Base-by-base conservation (phyloP, 1,140 invertebrate species). In the Musca vetustissima region DNA sequence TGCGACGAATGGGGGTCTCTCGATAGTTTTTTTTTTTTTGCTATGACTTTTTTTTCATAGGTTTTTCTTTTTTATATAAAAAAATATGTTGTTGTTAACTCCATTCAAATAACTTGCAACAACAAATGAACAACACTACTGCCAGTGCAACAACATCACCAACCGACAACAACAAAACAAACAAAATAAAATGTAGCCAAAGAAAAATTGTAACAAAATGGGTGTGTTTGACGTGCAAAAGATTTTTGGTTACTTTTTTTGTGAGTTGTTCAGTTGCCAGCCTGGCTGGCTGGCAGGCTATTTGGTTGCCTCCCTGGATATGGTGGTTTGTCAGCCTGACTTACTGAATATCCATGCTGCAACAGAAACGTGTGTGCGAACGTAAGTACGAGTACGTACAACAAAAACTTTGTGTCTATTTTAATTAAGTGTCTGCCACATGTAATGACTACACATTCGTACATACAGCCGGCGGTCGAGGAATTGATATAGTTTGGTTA, bases 361-460 rank as follows among this genome's bases (percentile, higher is more conserved):
- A 61, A n/a, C n/a, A n/a, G n/a, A 11, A 43, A 61, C 57, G 57
- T 61, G 57, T 61, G 36, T 43, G 2, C 36, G 4, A 2, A 43
- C 36, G 11, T 43, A 43, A 4, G 36, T 43, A 43, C 36, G 13
- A 28, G 28, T 28, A 43, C 36, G 36, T 43, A 43, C 36, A 43
- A 61, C 32, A 61, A 61, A 61, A 61, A 13, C 11, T 61, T 8
- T 36, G 36, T 43, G 57, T 61, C 57, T 61, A 61, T 61, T 61
- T 61, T 61, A 61, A 61, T 61, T 61, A 61, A 61, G 57, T 61
- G 57, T 61, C 57, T 61, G 57, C 57, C 57, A 61, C 57, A 61
- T 61, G 57, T 61, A 61, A 61, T 61, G 57, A 61, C 57, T 61
- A 61, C 57, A 61, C 57, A 61, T 43, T 6, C 36, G 11, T 43